Percentiles rank a stretch among this genome's conserved stretches.
Conservation (phyloP, 2,113 vertebrate genomes). For the Peromyscus maniculatus region DNA sequence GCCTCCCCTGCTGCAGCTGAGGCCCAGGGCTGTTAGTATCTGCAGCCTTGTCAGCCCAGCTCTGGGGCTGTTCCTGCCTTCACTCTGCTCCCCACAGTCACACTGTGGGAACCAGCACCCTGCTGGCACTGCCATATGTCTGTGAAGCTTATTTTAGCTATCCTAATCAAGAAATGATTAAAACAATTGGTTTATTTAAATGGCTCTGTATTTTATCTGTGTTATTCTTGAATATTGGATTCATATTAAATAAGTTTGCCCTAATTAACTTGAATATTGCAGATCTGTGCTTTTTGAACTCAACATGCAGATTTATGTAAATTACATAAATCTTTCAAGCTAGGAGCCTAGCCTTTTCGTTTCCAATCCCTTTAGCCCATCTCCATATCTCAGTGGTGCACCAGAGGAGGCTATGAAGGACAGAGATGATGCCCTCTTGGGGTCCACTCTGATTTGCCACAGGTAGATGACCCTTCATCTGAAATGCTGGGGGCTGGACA, state of each 20-base stretch:
- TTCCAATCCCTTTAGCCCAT: not conserved
- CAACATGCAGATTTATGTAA: slow-evolving; percentile 72
- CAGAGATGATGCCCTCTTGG: not conserved
- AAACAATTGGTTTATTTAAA: slow-evolving; percentile 59
- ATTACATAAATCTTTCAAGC: slow-evolving; percentile 52
- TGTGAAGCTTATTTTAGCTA: not conserved
- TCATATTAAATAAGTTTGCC: slow-evolving; percentile 72
- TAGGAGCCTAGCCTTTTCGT: not conserved
- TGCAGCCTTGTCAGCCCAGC: rapidly evolving
- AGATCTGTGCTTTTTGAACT: slow-evolving; percentile 68
- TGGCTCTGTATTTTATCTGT: slow-evolving; percentile 56
- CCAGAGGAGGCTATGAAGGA: not conserved
- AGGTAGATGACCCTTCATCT: not conserved
- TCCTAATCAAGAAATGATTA: slow-evolving; percentile 55
- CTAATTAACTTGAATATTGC: slow-evolving; percentile 75
- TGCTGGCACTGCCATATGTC: not conserved
- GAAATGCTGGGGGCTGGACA: not conserved
- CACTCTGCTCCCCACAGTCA: not conserved
- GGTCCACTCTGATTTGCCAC: not conserved
- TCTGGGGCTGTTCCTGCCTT: not conserved
- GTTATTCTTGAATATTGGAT: slow-evolving; percentile 67
- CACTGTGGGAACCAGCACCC: not conserved
- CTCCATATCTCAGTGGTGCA: not conserved
- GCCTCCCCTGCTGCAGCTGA: rapidly evolving
- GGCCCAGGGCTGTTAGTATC: not conserved